A percentile compares a stretch with the other conserved stretches of the same genome.
Conservation (phyloP, 2,888 invertebrate genomes). For the Polydrusus cervinus region DNA sequence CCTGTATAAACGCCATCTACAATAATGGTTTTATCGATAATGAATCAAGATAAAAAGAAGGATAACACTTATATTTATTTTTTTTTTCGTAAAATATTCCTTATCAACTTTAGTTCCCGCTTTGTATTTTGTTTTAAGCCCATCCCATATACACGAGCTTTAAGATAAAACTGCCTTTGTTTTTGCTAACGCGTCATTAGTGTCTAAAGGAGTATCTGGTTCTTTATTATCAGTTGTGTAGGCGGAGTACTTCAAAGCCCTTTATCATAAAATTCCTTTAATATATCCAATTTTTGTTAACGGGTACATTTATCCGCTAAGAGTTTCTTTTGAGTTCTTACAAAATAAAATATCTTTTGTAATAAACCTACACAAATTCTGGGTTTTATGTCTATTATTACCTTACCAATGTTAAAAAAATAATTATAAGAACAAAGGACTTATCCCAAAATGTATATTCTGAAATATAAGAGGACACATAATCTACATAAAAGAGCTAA, state of each 20-base stretch:
- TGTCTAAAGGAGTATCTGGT: slow-evolving; percentile 1
- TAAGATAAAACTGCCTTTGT: neutral
- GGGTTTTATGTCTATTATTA: neutral
- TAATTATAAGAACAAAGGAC: too few relatives aligned
- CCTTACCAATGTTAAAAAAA: too few relatives aligned
- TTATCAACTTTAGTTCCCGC: neutral
- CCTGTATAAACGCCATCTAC: too few relatives aligned
- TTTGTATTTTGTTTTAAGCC: neutral
- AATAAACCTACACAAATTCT: neutral
- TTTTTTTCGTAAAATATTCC: neutral
- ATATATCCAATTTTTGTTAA: neutral
- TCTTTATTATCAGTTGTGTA: slow-evolving; percentile 1
- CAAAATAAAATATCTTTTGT: neutral
- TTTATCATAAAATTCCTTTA: neutral
- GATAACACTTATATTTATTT: too few relatives aligned
- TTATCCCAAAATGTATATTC: too few relatives aligned
- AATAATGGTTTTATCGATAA: too few relatives aligned
- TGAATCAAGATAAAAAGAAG: too few relatives aligned
- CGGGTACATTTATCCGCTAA: neutral
- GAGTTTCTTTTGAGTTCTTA: neutral
- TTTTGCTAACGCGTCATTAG: neutral
- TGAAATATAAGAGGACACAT: too few relatives aligned
- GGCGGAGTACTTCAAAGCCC: neutral
- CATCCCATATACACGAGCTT: neutral
- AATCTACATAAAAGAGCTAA: too few relatives aligned